Conservation (phyloP, 2,888 invertebrate genomes). For the Cordilura impudica region DNA sequence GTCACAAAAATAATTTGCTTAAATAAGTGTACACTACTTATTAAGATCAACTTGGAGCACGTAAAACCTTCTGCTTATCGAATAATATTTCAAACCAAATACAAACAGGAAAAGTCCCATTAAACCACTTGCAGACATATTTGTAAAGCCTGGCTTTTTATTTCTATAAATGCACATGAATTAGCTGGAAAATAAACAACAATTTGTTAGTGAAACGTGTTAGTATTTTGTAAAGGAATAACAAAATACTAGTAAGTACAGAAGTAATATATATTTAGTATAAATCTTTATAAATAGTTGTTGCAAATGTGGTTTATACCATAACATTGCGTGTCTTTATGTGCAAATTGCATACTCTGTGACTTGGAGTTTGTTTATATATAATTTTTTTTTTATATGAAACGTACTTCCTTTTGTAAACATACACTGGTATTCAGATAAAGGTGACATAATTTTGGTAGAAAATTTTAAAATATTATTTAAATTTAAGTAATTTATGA, state of each 20-base stretch:
- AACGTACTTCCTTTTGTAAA: too few species aligned
- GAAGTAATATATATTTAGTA: neutral
- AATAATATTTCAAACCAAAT: too few species aligned
- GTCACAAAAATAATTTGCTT: too few species aligned
- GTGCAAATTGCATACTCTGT: slow-evolving; percentile 16
- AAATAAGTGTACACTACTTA: too few species aligned
- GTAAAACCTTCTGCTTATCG: too few species aligned
- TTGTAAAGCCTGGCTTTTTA: slow-evolving; percentile 15
- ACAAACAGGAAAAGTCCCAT: neutral
- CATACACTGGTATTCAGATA: neutral
- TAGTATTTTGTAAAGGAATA: slow-evolving; percentile 17
- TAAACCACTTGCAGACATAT: slow-evolving; percentile 1
- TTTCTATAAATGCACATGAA: neutral
- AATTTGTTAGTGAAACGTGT: slow-evolving; percentile 29
- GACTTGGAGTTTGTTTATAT: slow-evolving; percentile 7
- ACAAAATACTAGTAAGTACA: neutral
- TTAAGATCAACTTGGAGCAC: too few species aligned
- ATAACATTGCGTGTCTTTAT: slow-evolving; percentile 42
- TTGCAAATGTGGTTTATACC: slow-evolving; percentile 1
- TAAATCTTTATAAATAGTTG: slow-evolving; percentile 21
- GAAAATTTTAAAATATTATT: too few species aligned
- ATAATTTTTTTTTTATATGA: too few species aligned
- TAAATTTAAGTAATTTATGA: too few species aligned
- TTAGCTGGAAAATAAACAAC: slow-evolving; percentile 1
- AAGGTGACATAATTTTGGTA: too few species aligned